Base-by-base conservation (phyloP, 2,113 vertebrate genomes). In the Hymenochirus boettgeri region DNA sequence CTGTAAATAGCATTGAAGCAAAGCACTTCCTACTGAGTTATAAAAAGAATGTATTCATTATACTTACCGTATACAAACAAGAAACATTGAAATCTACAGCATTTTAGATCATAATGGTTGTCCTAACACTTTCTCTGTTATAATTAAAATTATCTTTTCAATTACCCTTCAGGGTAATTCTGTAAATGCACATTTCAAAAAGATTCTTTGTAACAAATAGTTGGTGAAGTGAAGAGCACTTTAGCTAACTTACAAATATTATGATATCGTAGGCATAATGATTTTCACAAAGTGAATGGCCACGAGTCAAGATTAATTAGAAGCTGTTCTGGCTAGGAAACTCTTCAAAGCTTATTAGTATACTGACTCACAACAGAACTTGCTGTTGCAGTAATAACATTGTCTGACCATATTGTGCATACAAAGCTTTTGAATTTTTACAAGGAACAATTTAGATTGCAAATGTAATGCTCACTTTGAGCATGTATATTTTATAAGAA, bases 131-230 rank as follows among this genome's bases (percentile, higher is more conserved):
- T 13, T 25, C 22, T 39, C 15, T 17, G 42, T 25, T 62, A 31
- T 53, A 62, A 62, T 55, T 54, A 63, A 45, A 39, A 45, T 21
- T 11, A 52, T 37, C 37, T 15, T 21, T 29, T n/a, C 21, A 63
- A 45, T 63, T 63, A 63, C 61, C 51, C 24, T 54, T 37, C 21
- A 25, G 23, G 50, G 39, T 25, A 17, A 55, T 42, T 24, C 19
- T 42, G 15, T 42, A 23, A 54, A 25, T 19, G 33, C 15, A 25
- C 24, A 45, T 60, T 47, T 55, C 33, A 13, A 15, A 62, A 17
- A 42, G 33, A 8, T 22, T 31, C 21, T 25, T 9, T 39, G 17
- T 23, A 15, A 12, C 33, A 48, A 9, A 48, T 13, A 42, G 15
- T 42, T 23, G 21, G 17, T 24, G 19, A 37, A 8, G 21, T 37